phyloP scores from a whole-genome alignment of 2,888 invertebrate genomes.

The Ectropis crepuscularia region DNA sequence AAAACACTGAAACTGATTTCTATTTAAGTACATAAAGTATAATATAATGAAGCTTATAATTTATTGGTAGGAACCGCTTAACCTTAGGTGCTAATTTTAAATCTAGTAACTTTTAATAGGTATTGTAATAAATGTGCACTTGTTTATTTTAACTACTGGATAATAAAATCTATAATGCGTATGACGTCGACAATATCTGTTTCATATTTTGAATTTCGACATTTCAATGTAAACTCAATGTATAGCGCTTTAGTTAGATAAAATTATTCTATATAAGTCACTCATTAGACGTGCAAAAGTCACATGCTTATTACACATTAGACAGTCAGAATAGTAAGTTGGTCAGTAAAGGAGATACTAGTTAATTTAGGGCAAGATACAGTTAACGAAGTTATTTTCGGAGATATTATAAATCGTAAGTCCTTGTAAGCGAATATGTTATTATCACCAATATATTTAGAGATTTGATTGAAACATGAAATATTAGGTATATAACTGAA shows the following conservation, averaged over 20 bases:
- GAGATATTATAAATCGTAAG: no score
- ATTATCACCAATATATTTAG: no score
- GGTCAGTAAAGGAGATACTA: no score
- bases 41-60: conserved; percentile 64
- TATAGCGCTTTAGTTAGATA: conserved; percentile 49
- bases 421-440: no score
- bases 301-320: no score
- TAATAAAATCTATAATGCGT: conserved; percentile 64
- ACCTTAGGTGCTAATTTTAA: conserved; percentile 79
- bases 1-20: conserved; percentile 14
- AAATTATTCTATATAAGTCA: conserved; percentile 24
- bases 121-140: conserved; percentile 69
- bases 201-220: conserved; percentile 51
- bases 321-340: no score
- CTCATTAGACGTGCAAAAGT: conserved; percentile 25
- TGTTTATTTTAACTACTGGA: conserved; percentile 64
- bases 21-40: conserved; percentile 71
- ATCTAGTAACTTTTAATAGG: conserved; percentile 67
- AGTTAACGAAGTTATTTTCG: no score
- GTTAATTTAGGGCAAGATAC: no score
- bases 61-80: conserved; percentile 74
- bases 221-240: conserved; percentile 35
- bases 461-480: no score
- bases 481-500: no score
- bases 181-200: conserved; percentile 81